Evolutionary conservation across 2,888 invertebrate species (phyloP), one percentile per base, ranked within the genome.

Genomic region (Stenurella melanura): DNA sequence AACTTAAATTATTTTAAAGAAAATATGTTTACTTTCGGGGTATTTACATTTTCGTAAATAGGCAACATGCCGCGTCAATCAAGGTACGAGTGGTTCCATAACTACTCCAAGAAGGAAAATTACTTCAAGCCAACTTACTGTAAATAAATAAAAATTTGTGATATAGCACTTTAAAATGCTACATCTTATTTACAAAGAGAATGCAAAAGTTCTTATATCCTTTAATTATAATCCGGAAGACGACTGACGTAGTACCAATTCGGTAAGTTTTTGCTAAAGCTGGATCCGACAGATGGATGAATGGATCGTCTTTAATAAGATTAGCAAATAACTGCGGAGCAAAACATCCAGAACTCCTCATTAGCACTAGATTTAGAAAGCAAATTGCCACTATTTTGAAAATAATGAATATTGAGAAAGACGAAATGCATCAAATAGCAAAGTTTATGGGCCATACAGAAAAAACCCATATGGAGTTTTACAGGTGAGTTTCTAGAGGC

Each of bases 391-490:
- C 67, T 1, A 67, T 67, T 15, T 50, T 67, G 30, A 50, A 67
- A 30, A n/a, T 67, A 17, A 67, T 67, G 50, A 54, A 42, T 56
- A n/a, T 67, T 7, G 67, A 67, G 50, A 67, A 67, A 19, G 56
- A 50, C 11, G 67, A 67, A 38, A 9, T 67, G 12, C 11, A 67
- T 54, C 67, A 67, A 19, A 15, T 67, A 11, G 67, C 67, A 67
- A 67, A 67, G n/a, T 67, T 67, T 17, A 50, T 67, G 50, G 50
- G 67, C 0, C 67, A 67, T 21, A 67, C 67, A 10, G 67, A 67
- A 15, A 67, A 67, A 67, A 67, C 67, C 9, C 67, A 67, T 38
- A 50, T 56, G 54, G 67, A 67, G 50, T 67, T 50, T 67, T 67
- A 50, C 56, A 50, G 67, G 67, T 67, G 19, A 50, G 4, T 26